Conservation (phyloP, 2,797 vertebrate genomes). For the Lemur catta region DNA sequence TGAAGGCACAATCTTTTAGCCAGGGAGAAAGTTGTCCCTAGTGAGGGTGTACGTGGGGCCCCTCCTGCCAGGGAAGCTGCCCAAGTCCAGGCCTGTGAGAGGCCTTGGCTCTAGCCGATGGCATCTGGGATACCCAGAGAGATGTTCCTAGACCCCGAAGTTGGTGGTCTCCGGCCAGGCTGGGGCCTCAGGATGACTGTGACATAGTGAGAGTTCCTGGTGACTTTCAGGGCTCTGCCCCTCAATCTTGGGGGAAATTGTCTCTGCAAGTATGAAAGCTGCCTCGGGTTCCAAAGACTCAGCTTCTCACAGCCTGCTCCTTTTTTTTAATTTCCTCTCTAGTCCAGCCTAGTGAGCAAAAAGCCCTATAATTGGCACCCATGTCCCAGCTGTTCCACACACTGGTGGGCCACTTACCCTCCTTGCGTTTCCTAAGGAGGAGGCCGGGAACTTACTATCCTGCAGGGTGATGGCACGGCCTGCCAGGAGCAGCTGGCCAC, state of each 20-base stretch:
- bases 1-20: neutral
- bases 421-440: neutral
- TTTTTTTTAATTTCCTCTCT: neutral
- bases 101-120: neutral
- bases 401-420: neutral
- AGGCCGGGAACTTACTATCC: neutral
- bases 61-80: neutral
- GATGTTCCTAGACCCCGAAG: neutral
- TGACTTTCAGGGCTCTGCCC: constrained; percentile 3
- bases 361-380: neutral
- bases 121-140: neutral
- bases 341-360: neutral
- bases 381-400: neutral
- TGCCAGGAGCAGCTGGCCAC: neutral
- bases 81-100: neutral
- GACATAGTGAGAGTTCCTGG: neutral
- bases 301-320: neutral
- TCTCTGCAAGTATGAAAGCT: neutral
- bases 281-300: neutral
- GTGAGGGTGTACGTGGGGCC: neutral
- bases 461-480: neutral
- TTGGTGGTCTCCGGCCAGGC: neutral
- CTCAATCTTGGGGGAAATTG: neutral
- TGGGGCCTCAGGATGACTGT: neutral
- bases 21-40: neutral